These are phyloP conservation scores for Tiaroga cobitis DNA, from an alignment of 2,797 vertebrate species.

Conservation along the genomic window DNA sequence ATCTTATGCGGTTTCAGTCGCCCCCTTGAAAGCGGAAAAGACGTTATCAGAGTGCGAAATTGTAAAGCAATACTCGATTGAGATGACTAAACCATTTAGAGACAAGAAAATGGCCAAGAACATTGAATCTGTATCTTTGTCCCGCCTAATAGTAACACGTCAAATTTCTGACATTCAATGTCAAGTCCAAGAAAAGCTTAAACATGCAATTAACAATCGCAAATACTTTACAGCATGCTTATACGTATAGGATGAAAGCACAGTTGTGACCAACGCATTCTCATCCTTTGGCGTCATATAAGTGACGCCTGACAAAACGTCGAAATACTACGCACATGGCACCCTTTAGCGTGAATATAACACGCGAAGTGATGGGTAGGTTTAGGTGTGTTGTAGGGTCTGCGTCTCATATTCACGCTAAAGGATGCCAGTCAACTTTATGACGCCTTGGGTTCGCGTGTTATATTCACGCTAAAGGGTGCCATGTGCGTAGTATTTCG, in stretches of 20 bases:
- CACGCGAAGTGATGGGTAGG: no score
- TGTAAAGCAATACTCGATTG: background rate
- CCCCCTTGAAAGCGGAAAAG: background rate
- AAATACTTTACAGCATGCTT: constrained; percentile 6
- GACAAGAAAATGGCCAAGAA: constrained; percentile 32
- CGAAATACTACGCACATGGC: no score
- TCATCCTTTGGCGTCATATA: no score
- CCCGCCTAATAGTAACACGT: background rate
- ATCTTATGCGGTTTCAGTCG: no score
- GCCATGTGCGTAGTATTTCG: no score
- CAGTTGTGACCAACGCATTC: constrained; percentile 29
- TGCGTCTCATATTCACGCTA: no score
- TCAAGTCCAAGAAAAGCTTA: constrained; percentile 22
- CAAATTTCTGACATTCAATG: constrained; percentile 35
- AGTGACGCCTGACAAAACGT: no score
- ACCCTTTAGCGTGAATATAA: no score
- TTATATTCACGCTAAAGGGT: no score
- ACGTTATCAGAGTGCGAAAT: background rate
- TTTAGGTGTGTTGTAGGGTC: no score
- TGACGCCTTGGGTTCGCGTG: no score
- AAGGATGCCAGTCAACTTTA: no score
- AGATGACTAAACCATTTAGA: constrained; percentile 37
- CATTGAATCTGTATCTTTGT: constrained; percentile 33
- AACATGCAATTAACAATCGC: constrained; percentile 8
- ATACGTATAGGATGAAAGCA: constrained; percentile 20